Conservation (phyloP, 2,888 invertebrate genomes). For the Doris montereyensis region DNA sequence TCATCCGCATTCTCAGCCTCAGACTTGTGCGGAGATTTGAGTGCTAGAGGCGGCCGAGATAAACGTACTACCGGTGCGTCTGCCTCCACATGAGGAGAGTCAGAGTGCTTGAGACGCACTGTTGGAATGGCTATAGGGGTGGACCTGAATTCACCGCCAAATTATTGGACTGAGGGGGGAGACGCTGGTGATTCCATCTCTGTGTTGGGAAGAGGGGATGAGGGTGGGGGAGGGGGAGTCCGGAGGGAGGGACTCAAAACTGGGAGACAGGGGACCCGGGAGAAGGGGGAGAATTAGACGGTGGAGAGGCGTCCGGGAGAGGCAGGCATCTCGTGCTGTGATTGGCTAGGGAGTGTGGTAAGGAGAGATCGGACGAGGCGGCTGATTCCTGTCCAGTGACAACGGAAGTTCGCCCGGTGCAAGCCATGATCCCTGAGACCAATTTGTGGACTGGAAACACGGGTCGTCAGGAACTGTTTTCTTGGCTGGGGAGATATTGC, state of each 20-base stretch:
- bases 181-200: conserved; percentile 34
- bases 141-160: conserved; percentile 20
- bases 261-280: conserved; percentile 25
- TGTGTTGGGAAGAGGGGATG: background rate
- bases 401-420: conserved; percentile 30
- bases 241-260: background rate
- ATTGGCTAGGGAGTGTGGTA: background rate
- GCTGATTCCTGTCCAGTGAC: background rate
- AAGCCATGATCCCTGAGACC: conserved; percentile 35
- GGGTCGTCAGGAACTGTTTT: background rate
- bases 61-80: too few species aligned
- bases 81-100: conserved; percentile 26
- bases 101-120: conserved; percentile 18
- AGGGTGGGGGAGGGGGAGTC: conserved; percentile 35
- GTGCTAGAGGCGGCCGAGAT: background rate
- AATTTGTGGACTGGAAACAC: conserved; percentile 22
- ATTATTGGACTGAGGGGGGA: conserved; percentile 5
- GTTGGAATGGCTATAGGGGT: conserved; percentile 41
- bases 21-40: background rate
- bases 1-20: conserved; percentile 47
- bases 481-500: background rate
- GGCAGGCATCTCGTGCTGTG: background rate
- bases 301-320: conserved; percentile 2
- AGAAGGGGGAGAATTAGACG: background rate
- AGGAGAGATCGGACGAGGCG: background rate